These are phyloP conservation scores for Rhinogobius similis DNA, from an alignment of 2,113 vertebrate genomes.

Conservation along the genomic window DNA sequence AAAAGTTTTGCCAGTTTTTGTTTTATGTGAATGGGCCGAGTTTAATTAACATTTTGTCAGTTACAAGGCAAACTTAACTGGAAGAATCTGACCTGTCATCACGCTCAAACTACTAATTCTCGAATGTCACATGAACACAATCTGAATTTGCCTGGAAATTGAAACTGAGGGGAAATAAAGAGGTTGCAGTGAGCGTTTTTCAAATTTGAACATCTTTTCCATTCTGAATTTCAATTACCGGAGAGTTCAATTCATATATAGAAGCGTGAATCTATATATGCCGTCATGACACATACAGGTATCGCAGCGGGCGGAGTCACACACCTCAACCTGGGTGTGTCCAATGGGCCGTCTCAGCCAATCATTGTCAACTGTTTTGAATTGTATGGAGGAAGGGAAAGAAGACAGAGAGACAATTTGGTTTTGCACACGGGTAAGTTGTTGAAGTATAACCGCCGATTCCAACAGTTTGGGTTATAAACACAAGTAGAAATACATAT, in stretches of 20 bases:
- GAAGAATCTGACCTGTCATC: neutral
- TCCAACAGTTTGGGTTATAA: neutral
- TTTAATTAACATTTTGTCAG: too few species aligned
- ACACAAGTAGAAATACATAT: constrained; percentile 13
- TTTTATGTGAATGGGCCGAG: too few species aligned
- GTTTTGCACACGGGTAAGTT: neutral
- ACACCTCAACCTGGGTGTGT: constrained; percentile 77
- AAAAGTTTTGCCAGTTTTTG: too few species aligned
- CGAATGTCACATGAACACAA: neutral
- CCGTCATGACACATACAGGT: constrained; percentile 54
- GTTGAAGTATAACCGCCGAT: neutral
- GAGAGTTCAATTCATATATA: constrained; percentile 75
- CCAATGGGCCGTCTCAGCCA: constrained; percentile 68
- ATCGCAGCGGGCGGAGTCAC: constrained; percentile 66
- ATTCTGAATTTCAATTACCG: constrained; percentile 36
- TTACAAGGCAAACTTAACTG: neutral
- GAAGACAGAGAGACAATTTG: constrained; percentile 39
- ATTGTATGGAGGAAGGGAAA: constrained; percentile 39
- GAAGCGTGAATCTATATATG: constrained; percentile 79
- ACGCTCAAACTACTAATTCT: neutral
- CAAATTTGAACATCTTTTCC: constrained; percentile 22
- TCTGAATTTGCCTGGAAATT: neutral
- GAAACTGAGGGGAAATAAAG: constrained; percentile 79
- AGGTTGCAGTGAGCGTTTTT: constrained; percentile 44
- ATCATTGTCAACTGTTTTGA: constrained; percentile 66